Percentiles rank a stretch among this genome's conserved stretches.
These are phyloP conservation scores for Dione vanillae DNA, from an alignment of 2,888 invertebrate species.

Conservation along the genomic window DNA sequence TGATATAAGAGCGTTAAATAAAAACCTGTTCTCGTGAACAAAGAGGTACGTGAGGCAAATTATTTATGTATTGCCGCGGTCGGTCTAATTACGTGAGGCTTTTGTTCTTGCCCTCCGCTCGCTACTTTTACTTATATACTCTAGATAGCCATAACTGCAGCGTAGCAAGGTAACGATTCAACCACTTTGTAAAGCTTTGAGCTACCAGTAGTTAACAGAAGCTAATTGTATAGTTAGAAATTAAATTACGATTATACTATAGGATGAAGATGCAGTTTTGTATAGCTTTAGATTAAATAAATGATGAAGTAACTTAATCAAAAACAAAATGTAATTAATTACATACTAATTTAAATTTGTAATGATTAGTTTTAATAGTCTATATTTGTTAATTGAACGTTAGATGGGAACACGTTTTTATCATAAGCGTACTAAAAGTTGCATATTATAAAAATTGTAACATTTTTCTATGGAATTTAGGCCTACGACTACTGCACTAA, in stretches of 20 bases:
- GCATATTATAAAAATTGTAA: background rate
- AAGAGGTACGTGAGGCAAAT: slow-evolving; percentile 82
- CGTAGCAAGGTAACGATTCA: slow-evolving; percentile 60
- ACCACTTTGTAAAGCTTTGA: slow-evolving; percentile 58
- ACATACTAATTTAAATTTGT: too few species aligned
- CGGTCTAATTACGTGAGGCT: slow-evolving; percentile 81
- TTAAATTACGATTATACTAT: slow-evolving; percentile 32
- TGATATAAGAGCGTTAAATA: slow-evolving; percentile 80
- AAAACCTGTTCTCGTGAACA: slow-evolving; percentile 78
- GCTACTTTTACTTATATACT: slow-evolving; percentile 63
- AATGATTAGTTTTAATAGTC: too few species aligned
- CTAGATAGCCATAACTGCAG: slow-evolving; percentile 71
- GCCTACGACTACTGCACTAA: background rate
- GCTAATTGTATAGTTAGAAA: slow-evolving; percentile 41
- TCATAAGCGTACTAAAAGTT: too few species aligned
- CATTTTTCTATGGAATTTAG: background rate
- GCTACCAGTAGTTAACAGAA: slow-evolving; percentile 36
- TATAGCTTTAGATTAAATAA: background rate
- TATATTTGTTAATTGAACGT: too few species aligned
- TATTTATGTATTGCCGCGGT: slow-evolving; percentile 83
- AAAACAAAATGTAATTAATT: background rate
- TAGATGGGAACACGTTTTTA: too few species aligned
- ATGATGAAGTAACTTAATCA: background rate
- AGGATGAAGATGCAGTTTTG: slow-evolving; percentile 21
- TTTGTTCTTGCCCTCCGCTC: slow-evolving; percentile 73